Conservation (phyloP, 2,797 vertebrate species). For the Mormyrops attenuatus region DNA sequence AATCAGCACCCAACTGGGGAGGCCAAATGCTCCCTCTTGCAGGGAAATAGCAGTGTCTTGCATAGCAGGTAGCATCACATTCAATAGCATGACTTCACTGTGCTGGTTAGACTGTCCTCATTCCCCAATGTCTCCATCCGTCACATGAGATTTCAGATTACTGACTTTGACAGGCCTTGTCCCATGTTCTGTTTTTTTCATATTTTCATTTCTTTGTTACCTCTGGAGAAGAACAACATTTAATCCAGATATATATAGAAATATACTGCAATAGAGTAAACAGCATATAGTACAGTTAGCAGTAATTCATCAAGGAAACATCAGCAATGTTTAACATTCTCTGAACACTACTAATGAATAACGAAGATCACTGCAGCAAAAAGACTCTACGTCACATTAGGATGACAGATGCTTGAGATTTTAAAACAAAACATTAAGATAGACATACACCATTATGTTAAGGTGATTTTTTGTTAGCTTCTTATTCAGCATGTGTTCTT, state of each 20-base stretch:
- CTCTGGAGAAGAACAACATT: not conserved
- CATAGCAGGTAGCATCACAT: not conserved
- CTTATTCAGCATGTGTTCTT: not conserved
- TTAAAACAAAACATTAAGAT: not conserved
- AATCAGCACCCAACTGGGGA: not conserved
- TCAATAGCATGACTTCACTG: not conserved
- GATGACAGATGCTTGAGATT: not conserved
- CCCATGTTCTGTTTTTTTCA: not conserved
- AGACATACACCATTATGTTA: not conserved
- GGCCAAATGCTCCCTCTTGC: not conserved
- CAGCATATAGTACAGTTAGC: not conserved
- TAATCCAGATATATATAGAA: not conserved
- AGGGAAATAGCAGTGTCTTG: not conserved
- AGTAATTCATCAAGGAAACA: not conserved
- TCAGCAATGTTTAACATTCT: not conserved
- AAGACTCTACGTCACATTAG: not conserved
- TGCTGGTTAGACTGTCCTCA: not conserved
- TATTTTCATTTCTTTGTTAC: not conserved
- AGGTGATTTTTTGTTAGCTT: not conserved
- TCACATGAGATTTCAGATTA: not conserved
- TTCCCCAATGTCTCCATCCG: not conserved
- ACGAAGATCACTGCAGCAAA: not conserved
- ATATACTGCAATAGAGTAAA: not conserved
- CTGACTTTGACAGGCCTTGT: not conserved
- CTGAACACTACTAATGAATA: not conserved